Evolutionary conservation across 2,888 invertebrate genomes (phyloP).

Genomic region (Andrena trimmerana): DNA sequence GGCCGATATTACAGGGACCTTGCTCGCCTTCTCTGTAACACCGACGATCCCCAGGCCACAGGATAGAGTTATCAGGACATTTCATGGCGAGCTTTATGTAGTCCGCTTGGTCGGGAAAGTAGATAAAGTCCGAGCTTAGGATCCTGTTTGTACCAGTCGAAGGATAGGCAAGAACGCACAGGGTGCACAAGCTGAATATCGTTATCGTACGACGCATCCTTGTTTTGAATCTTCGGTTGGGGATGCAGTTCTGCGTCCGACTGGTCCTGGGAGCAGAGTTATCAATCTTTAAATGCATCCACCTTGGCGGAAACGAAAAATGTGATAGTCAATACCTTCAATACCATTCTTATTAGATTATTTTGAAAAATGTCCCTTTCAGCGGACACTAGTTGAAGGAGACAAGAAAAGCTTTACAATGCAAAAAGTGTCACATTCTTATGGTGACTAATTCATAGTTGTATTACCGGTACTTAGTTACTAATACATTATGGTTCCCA

Average conservation of each 20-base stretch:
- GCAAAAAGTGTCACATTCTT: too few species aligned
- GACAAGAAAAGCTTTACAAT: too few species aligned
- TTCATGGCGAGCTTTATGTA: constrained; percentile 63
- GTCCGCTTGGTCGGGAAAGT: constrained; percentile 76
- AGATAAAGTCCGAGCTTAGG: constrained; percentile 49
- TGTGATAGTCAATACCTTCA: too few species aligned
- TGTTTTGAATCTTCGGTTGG: not conserved
- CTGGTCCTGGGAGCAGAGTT: constrained; percentile 19
- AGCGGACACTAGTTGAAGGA: too few species aligned
- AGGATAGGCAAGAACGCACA: constrained; percentile 10
- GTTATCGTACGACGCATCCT: constrained; percentile 29
- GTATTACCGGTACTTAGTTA: too few species aligned
- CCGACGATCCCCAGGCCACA: constrained; percentile 70
- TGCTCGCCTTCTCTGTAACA: constrained; percentile 74
- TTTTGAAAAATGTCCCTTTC: too few species aligned
- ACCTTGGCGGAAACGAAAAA: too few species aligned
- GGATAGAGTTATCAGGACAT: constrained; percentile 66
- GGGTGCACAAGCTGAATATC: constrained; percentile 18
- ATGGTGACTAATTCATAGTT: too few species aligned
- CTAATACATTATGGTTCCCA: too few species aligned
- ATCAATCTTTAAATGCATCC: too few species aligned
- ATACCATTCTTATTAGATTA: too few species aligned
- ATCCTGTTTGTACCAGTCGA: constrained; percentile 38
- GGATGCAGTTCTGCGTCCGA: not conserved
- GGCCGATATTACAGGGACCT: constrained; percentile 77